phyloP scores from a whole-genome alignment of 2,888 invertebrate genomes.

The Adelphocoris suturalis region DNA sequence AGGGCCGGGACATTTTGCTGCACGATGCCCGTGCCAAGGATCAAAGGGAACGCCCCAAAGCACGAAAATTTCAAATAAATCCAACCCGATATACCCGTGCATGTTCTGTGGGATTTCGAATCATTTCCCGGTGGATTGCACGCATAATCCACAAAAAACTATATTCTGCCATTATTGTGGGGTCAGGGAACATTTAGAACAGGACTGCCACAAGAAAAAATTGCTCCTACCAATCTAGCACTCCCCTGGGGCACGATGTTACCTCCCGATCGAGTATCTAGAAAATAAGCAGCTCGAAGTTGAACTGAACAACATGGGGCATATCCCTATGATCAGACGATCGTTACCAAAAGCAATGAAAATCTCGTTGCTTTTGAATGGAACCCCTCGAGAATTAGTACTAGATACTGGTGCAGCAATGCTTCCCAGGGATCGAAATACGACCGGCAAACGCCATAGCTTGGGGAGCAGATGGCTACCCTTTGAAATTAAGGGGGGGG shows the following conservation, averaged over 20 bases:
- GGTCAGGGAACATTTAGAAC: not conserved
- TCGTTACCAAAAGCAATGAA: not conserved
- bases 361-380: not conserved
- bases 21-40: not conserved
- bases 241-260: not conserved
- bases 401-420: constrained; percentile 18
- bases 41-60: not conserved
- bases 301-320: not conserved
- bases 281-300: no score
- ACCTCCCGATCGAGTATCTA: not conserved
- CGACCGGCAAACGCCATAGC: not conserved
- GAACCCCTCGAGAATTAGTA: not conserved
- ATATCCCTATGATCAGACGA: not conserved
- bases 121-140: not conserved
- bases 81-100: not conserved
- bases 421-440: not conserved
- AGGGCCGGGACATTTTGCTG: not conserved
- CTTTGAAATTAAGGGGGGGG: not conserved
- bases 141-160: not conserved
- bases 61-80: not conserved
- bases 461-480: not conserved
- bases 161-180: constrained; percentile 37
- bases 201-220: constrained; percentile 8
- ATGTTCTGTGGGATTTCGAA: not conserved
- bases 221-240: not conserved